Evolutionary conservation across 2,113 vertebrate genomes (phyloP).

Genomic region (Lathamus discolor): DNA sequence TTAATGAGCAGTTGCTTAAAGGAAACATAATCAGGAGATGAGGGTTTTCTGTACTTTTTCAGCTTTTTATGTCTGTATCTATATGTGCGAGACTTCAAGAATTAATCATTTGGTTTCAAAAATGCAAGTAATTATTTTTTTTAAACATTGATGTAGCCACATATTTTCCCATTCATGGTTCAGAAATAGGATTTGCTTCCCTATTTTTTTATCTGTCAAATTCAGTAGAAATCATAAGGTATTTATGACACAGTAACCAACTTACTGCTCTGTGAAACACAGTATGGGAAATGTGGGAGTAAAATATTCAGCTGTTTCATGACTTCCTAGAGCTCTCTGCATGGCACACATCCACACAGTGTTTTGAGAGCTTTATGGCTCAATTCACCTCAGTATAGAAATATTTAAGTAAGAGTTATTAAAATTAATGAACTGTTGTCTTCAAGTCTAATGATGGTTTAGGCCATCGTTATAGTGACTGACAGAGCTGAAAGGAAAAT

Average conservation of each 20-base stretch:
- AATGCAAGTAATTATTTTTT: not conserved
- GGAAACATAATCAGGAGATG: not conserved
- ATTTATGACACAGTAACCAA: constrained; percentile 4
- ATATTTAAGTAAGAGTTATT: not conserved
- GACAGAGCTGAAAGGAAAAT: not conserved
- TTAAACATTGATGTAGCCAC: not conserved
- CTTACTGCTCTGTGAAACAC: not conserved
- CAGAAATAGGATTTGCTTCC: not conserved
- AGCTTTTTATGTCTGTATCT: not conserved
- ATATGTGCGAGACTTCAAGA: not conserved
- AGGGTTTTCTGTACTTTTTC: not conserved
- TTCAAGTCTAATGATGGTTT: not conserved
- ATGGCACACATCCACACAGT: accelerated
- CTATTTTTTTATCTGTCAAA: not conserved
- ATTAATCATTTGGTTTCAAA: constrained; percentile 1
- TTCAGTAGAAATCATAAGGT: not conserved
- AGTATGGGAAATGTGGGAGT: not conserved
- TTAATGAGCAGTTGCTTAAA: constrained; percentile 31
- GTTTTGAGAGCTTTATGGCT: not conserved
- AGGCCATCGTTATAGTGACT: not conserved
- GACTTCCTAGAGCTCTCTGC: not conserved
- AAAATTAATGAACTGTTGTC: not conserved
- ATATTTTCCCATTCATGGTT: not conserved
- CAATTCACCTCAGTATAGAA: not conserved
- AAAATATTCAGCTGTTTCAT: not conserved